Evolutionary conservation across 2,888 invertebrate species (phyloP), one percentile per base, ranked within the genome.

Genomic region (Ennomos quercinarius): DNA sequence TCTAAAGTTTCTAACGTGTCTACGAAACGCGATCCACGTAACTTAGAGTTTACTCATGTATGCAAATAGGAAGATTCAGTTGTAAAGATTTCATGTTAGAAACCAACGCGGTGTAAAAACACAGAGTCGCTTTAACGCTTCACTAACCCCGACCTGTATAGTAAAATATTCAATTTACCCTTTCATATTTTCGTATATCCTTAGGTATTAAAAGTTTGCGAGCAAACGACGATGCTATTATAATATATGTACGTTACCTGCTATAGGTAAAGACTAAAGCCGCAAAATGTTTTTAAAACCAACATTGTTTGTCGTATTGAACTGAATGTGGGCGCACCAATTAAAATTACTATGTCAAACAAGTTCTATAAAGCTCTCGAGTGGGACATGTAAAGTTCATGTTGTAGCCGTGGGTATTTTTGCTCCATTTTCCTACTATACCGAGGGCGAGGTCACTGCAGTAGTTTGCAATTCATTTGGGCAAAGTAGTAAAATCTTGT

Each of bases 341-440:
- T 67, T 69, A 67, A 65, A 63, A 64, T 56, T 58, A 57, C 63
- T 65, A 59, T 64, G 62, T 63, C 64, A 64, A 64, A 67, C 63
- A 65, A 68, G 63, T 64, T 47, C 51, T 65, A 55, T 39, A 58
- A 57, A 62, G 56, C 61, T 65, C 57, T 48, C 42, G 51, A 63
- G 52, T 61, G 50, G 59, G 63, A 65, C 61, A 56, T 67, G 66
- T 68, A 61, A 63, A 63, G 56, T 62, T 57, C 42, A 42, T 46
- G 60, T 57, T 52, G 57, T 58, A 57, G 49, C 41, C 34, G 42
- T 9, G 49, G 27, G 35, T 50, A 27, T 62, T 64, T 61, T 62
- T 56, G 57, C 56, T 44, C 38, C 44, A 60, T 57, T 62, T 59
- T 54, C 50, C 36, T 10, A 45, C 46, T 36, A 47, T 42, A 44